These are phyloP conservation scores for Macrosteles quadrilineatus DNA, from an alignment of 1,140 invertebrate species.

Conservation along the genomic window DNA sequence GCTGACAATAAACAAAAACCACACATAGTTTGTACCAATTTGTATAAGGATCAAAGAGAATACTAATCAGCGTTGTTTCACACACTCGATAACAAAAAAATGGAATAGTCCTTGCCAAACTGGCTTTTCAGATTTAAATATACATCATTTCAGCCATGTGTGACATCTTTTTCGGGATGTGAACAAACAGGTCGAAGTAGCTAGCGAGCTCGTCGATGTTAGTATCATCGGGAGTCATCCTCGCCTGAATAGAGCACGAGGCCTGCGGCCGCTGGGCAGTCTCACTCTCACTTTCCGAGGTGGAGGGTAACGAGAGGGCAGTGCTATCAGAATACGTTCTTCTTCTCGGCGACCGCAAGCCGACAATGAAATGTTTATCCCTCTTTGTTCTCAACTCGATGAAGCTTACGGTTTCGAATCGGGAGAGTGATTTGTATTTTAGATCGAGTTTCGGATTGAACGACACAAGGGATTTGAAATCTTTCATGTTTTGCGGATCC, in stretches of 20 bases:
- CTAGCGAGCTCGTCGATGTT: constrained; percentile 90
- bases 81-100: no score
- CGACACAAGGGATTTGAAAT: not conserved
- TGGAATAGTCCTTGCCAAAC: no score
- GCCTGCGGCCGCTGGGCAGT: not conserved
- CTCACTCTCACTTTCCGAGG: not conserved
- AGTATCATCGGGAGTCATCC: constrained; percentile 62
- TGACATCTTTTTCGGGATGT: constrained; percentile 96
- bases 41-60: no score
- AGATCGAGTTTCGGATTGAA: not conserved
- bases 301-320: not conserved
- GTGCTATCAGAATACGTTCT: not conserved
- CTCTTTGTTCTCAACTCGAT: constrained; percentile 12
- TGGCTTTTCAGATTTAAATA: constrained; percentile 75
- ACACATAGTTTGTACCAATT: no score
- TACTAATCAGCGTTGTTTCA: no score
- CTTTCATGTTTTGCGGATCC: not conserved
- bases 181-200: constrained; percentile 89
- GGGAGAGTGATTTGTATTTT: no score
- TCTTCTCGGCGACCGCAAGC: not conserved
- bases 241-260: constrained; percentile 56
- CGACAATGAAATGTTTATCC: not conserved
- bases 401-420: not conserved
- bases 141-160: constrained; percentile 98
- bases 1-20: no score